Percentiles rank a stretch among this genome's conserved stretches.
These are phyloP conservation scores for Dyspetes luteomarginatus DNA, from an alignment of 2,888 invertebrate species.

Conservation along the genomic window DNA sequence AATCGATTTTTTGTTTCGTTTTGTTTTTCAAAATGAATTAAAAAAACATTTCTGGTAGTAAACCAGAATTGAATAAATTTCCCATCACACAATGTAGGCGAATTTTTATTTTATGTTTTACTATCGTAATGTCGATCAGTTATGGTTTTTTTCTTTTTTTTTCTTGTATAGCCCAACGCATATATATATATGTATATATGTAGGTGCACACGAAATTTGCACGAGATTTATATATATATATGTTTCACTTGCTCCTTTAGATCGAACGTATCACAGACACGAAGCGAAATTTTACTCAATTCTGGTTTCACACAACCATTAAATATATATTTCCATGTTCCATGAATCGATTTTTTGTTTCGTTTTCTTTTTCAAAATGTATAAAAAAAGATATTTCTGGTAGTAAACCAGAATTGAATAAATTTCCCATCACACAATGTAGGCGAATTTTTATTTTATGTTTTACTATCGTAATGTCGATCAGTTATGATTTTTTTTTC, in stretches of 20 bases:
- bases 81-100: neutral
- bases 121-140: constrained; percentile 27
- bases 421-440: no score
- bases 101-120: neutral
- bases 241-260: constrained; percentile 23
- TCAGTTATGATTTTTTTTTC: constrained; percentile 5
- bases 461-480: constrained; percentile 15
- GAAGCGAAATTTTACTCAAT: constrained; percentile 12
- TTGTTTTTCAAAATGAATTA: no score
- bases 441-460: neutral
- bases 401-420: no score
- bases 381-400: no score
- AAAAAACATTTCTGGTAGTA: no score
- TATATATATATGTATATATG: no score
- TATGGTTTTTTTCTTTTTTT: constrained; percentile 1
- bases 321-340: neutral
- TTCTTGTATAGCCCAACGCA: no score
- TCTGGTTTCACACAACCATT: neutral
- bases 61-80: no score
- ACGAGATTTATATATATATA: no score
- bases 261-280: constrained; percentile 12
- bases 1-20: no score
- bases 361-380: no score
- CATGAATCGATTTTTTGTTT: neutral
- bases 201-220: no score